These are phyloP conservation scores for Muschampia plurimacula DNA, from an alignment of 2,888 invertebrate species.

Conservation along the genomic window DNA sequence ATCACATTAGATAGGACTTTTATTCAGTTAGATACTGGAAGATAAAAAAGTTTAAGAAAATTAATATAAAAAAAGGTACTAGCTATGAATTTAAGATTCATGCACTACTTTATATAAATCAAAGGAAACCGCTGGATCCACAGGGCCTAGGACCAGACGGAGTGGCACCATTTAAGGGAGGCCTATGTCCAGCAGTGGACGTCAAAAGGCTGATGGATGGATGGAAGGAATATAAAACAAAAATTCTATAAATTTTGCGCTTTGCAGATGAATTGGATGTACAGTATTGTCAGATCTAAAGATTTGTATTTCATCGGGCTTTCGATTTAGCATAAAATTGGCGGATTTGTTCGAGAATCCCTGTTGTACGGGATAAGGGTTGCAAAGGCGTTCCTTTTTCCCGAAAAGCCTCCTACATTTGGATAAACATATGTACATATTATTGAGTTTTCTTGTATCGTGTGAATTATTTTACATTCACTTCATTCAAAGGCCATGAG, in stretches of 20 bases:
- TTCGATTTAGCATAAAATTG: constrained; percentile 34
- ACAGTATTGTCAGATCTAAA: constrained; percentile 31
- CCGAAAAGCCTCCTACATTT: neutral
- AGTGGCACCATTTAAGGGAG: too few relatives aligned
- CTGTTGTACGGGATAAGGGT: constrained; percentile 8
- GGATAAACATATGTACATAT: constrained; percentile 2
- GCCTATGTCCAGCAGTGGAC: too few relatives aligned
- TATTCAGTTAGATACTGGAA: too few relatives aligned
- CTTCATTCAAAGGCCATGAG: neutral
- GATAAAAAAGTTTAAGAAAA: too few relatives aligned
- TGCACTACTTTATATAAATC: too few relatives aligned
- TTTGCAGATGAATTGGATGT: constrained; percentile 38
- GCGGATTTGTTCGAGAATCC: constrained; percentile 19
- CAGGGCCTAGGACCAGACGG: too few relatives aligned
- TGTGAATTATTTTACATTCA: neutral
- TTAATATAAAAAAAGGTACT: too few relatives aligned
- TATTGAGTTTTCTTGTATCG: neutral
- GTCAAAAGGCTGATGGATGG: too few relatives aligned
- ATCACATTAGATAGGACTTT: too few relatives aligned
- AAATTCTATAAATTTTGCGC: constrained; percentile 46
- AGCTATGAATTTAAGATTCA: too few relatives aligned
- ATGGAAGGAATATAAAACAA: constrained; percentile 22
- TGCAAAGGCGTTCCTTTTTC: constrained; percentile 4
- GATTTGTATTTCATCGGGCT: constrained; percentile 32
- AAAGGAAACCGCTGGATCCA: too few relatives aligned